Evolutionary conservation across 2,888 invertebrate genomes (phyloP).

Genomic region (Eupeodes latifasciatus): DNA sequence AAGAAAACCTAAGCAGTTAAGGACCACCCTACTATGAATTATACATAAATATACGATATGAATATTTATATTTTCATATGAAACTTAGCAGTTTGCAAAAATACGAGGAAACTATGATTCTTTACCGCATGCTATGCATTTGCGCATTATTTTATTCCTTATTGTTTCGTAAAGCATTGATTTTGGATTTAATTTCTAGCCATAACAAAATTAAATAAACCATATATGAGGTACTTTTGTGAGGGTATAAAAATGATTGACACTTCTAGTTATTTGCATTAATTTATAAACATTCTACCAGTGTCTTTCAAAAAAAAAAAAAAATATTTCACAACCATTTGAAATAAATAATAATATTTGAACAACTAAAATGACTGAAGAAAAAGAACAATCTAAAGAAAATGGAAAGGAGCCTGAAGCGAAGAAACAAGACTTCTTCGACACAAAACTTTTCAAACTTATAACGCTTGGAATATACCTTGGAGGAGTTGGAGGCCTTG

Average conservation of each 20-base stretch:
- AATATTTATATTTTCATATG: too few species aligned
- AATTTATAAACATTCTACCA: background rate
- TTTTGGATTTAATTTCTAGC: conserved; percentile 29
- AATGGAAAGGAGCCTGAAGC: conserved; percentile 75
- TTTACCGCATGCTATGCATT: background rate
- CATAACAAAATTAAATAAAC: conserved; percentile 40
- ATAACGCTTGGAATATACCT: conserved; percentile 81
- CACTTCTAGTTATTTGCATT: conserved; percentile 21
- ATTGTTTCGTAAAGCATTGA: conserved; percentile 47
- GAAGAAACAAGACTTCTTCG: conserved; percentile 81
- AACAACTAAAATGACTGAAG: conserved; percentile 42
- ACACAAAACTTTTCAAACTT: conserved; percentile 81
- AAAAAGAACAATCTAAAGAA: conserved; percentile 35
- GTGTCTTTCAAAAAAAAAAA: background rate
- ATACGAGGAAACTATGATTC: background rate
- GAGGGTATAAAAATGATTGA: conserved; percentile 67
- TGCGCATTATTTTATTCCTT: background rate
- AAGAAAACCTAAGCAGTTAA: too few species aligned
- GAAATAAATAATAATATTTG: background rate
- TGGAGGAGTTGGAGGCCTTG: conserved; percentile 82
- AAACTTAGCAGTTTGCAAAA: background rate
- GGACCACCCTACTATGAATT: too few species aligned
- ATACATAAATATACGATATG: too few species aligned
- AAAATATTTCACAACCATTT: background rate
- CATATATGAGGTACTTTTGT: background rate